Base-by-base conservation (phyloP, 1,140 invertebrate species). In the Triops cancriformis region DNA sequence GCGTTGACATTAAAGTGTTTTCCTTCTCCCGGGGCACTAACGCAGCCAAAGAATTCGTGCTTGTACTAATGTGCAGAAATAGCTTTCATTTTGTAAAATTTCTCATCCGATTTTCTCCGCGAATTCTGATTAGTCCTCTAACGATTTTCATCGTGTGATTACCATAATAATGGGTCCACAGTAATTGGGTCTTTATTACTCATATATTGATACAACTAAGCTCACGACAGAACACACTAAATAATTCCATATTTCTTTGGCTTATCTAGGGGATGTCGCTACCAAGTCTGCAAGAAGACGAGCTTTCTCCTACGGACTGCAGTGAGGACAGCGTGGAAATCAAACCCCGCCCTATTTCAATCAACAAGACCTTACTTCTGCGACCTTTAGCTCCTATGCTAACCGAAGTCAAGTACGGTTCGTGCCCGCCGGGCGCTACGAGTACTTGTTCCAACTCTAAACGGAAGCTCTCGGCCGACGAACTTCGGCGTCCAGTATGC, bases 321-420 rank as follows among this genome's bases (percentile, higher is more conserved):
- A 92, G 91, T 26, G 92, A 93, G 80, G 91, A 93, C 84, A 92
- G 91, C 74, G 88, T 92, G 1, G 89, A 92, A 81, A 89, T 90
- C 12, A 88, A 89, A 79, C 85, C 89, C 1, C 87, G 85, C 23
- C 85, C 91, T 6, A 90, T 91, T 51, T 72, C 79, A 72, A 75
- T 75, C 31, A 88, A 90, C 2, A 64, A 43, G 42, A 12, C 41
- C 5, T 26, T 73, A 18, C 76, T 81, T 78, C 81, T 80, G 31
- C 77, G 75, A 74, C 76, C 76, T 26, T 75, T 79, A 26, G 81
- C 80, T 73, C 80, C 80, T n/a, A 82, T 83, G 79, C 81, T 81
- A 79, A 79, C 80, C 10, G 51, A 64, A 64, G 7, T 14, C 18
- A 23, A 18, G 18, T 64, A 64, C 37, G 43, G 37, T 75, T 75